Percentiles rank a stretch among this genome's conserved stretches.
phyloP scores from a whole-genome alignment of 2,888 invertebrate genomes.

The Eulithis testata region DNA sequence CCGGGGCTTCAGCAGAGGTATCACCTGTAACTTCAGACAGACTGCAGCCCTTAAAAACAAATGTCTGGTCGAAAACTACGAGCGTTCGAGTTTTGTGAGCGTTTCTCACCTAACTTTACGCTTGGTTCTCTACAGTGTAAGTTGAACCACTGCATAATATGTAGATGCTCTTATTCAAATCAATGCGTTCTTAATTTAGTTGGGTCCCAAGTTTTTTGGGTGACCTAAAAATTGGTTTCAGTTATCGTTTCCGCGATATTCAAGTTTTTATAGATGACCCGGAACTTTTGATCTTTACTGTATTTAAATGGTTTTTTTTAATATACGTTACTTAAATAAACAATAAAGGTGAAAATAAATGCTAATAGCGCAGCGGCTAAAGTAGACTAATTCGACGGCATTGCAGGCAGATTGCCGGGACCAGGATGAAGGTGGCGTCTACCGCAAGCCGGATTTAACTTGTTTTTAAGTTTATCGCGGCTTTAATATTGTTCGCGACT shows the following conservation, averaged over 20 bases:
- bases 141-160: no score
- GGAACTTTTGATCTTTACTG: no score
- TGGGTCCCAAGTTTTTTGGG: no score
- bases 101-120: slow-evolving; percentile 49
- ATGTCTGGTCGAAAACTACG: slow-evolving; percentile 59
- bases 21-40: slow-evolving; percentile 63
- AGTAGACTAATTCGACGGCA: slow-evolving; percentile 69
- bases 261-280: no score
- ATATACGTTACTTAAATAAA: slow-evolving; percentile 15
- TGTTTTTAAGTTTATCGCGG: slow-evolving; percentile 82
- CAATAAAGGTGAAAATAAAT: slow-evolving; percentile 38
- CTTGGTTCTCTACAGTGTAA: no score
- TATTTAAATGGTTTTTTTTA: neutral
- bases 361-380: slow-evolving; percentile 52
- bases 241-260: no score
- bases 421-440: slow-evolving; percentile 62
- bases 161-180: no score
- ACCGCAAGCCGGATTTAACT: slow-evolving; percentile 78
- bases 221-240: no score
- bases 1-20: slow-evolving; percentile 60
- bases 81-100: slow-evolving; percentile 47
- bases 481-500: slow-evolving; percentile 81
- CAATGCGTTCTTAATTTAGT: no score
- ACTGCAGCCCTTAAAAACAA: slow-evolving; percentile 62
- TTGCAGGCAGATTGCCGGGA: slow-evolving; percentile 70